phyloP scores from a whole-genome alignment of 2,888 invertebrate genomes.

The Latrodectus hesperus region DNA sequence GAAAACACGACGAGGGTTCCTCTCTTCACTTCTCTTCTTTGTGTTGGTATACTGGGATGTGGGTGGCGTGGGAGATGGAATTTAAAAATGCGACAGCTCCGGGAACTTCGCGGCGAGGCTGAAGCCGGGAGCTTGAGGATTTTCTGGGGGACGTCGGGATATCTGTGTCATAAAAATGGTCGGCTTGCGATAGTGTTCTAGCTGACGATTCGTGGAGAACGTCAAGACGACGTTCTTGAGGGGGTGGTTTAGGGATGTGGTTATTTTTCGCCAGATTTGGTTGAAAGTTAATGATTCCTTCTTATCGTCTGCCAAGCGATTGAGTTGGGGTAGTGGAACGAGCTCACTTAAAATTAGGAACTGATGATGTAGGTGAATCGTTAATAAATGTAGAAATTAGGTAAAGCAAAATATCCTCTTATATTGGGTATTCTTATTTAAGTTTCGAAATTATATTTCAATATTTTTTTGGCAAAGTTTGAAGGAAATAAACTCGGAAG shows the following conservation, averaged over 20 bases:
- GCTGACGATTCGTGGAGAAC: conserved; percentile 19
- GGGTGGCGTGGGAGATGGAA: conserved; percentile 14
- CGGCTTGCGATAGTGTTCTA: not conserved
- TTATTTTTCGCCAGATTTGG: conserved; percentile 12
- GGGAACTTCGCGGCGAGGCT: not conserved
- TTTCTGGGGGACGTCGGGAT: not conserved
- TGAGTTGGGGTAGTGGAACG: not conserved
- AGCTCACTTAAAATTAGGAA: not conserved
- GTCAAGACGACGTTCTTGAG: conserved; percentile 14
- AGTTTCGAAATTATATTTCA: too few relatives aligned
- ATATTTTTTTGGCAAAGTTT: too few relatives aligned
- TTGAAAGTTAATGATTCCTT: conserved; percentile 1
- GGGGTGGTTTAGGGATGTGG: conserved; percentile 4
- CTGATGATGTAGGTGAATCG: not conserved
- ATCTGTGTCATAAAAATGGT: conserved; percentile 23
- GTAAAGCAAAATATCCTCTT: not conserved
- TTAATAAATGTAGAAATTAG: not conserved
- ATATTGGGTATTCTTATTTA: too few relatives aligned
- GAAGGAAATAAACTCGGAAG: too few relatives aligned
- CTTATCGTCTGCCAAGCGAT: not conserved
- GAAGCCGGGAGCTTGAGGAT: not conserved
- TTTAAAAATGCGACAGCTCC: conserved; percentile 51
- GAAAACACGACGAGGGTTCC: conserved; percentile 46
- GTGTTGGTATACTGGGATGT: conserved; percentile 12
- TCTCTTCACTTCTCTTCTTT: conserved; percentile 12